Base-by-base conservation (phyloP, 2,797 vertebrate species). In the Nothura maculosa region DNA sequence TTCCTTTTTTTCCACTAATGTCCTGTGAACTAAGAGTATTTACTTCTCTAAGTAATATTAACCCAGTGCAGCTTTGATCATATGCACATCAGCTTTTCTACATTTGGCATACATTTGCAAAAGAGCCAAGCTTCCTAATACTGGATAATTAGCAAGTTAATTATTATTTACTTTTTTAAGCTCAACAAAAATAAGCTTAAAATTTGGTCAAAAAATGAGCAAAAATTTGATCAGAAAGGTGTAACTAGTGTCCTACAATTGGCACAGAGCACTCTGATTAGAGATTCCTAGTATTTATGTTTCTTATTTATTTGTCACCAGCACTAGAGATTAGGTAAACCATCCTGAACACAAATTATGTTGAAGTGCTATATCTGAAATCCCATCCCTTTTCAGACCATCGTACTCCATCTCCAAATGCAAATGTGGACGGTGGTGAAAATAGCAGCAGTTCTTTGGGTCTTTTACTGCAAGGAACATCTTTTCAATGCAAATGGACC, bases 401-500 rank as follows among this genome's bases (percentile, higher is more conserved):
- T n/a, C 9, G 52, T 0, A 0, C 36, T 5, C 0, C 66, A 15
- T 34, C 27, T 81, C 48, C 70, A 47, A 70, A 58, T 63, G 48
- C 30, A 74, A 60, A 74, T 77, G n/a, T 5, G 6, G 43, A n/a
- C 27, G 77, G 18, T 54, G 74, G 66, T 68, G 75, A 89, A 76
- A 66, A 48, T 38, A 32, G 38, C 32, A 78, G 12, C 48, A 32
- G 25, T 61, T 69, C 60, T 55, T 72, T 80, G n/a, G 50, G 12
- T 78, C 58, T 48, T 81, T 81, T 34, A 47, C 25, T 78, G 40
- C 27, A 27, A 87, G 43, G 66, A 84, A 19, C 30, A 3, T 60
- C 9, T 16, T 64, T 48, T n/a, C 1, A 5, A 16, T 66, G 62
- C 92, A 78, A 89, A 55, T 21, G 25, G 15, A 6, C 62, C 36